phyloP scores from a whole-genome alignment of 2,888 invertebrate genomes.

The Lordiphosa andalusiaca region DNA sequence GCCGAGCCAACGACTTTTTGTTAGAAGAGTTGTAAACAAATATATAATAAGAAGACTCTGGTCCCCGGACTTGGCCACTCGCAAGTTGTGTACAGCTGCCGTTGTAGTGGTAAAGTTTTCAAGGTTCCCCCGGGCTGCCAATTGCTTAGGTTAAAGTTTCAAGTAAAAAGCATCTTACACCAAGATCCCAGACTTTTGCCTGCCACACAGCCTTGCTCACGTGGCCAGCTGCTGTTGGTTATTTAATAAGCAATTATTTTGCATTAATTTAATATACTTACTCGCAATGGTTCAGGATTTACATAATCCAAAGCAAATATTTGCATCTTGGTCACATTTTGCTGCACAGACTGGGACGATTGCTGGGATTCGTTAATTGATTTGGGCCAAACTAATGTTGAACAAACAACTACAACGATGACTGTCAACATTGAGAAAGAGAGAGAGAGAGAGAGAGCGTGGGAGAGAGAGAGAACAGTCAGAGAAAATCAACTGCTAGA shows the following conservation, averaged over 20 bases:
- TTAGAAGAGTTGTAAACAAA: slow-evolving; percentile 34
- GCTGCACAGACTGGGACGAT: too few species aligned
- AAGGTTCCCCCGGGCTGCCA: slow-evolving; percentile 4
- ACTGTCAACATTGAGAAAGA: neutral
- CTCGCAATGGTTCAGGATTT: slow-evolving; percentile 30
- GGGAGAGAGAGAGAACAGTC: too few species aligned
- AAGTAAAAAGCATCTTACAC: slow-evolving; percentile 27
- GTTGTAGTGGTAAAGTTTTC: slow-evolving; percentile 20
- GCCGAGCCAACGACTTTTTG: slow-evolving; percentile 10
- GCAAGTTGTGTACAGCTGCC: slow-evolving; percentile 24
- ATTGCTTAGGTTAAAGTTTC: slow-evolving; percentile 21
- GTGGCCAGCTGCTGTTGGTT: slow-evolving; percentile 33
- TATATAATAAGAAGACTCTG: slow-evolving; percentile 27
- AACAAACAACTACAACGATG: neutral
- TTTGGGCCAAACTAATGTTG: neutral
- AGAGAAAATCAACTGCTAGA: neutral
- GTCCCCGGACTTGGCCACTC: slow-evolving; percentile 27
- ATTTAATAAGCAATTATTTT: slow-evolving; percentile 69
- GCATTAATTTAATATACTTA: slow-evolving; percentile 39
- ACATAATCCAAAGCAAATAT: slow-evolving; percentile 42
- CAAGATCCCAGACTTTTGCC: slow-evolving; percentile 5
- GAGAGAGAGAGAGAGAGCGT: neutral
- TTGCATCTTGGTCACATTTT: neutral
- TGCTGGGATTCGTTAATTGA: slow-evolving; percentile 20
- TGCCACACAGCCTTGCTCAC: slow-evolving; percentile 12